Percentiles rank a stretch among this genome's conserved stretches.
phyloP scores from a whole-genome alignment of 2,888 invertebrate genomes.

The Idaea biselata region DNA sequence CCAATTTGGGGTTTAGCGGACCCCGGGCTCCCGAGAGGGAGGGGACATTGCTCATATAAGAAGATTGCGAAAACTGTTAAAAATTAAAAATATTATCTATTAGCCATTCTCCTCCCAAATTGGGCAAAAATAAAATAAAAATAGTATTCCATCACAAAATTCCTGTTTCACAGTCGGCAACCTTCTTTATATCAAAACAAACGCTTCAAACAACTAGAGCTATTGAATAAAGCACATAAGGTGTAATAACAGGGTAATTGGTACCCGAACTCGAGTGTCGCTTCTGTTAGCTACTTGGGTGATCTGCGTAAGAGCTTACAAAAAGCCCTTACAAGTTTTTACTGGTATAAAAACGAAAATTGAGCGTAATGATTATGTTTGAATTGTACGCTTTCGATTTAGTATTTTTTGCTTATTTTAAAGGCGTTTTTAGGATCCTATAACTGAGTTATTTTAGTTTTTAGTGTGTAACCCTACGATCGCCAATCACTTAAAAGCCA shows the following conservation, averaged over 20 bases:
- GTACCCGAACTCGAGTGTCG: conserved; percentile 19
- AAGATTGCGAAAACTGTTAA: too few relatives aligned
- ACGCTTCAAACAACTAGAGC: conserved; percentile 4
- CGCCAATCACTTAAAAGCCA: too few relatives aligned
- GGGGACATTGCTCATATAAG: too few relatives aligned
- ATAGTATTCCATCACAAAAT: neutral
- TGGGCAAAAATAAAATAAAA: too few relatives aligned
- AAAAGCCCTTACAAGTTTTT: neutral
- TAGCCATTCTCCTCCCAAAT: too few relatives aligned
- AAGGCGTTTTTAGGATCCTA: neutral
- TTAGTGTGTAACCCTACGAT: too few relatives aligned
- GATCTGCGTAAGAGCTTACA: conserved; percentile 1
- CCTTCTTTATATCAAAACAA: neutral
- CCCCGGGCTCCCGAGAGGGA: too few relatives aligned
- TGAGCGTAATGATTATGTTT: conserved; percentile 9
- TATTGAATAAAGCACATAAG: conserved; percentile 44
- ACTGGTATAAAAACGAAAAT: neutral
- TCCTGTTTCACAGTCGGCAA: neutral
- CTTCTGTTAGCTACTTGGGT: conserved; percentile 13
- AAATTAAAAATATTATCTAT: too few relatives aligned
- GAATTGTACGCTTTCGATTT: neutral
- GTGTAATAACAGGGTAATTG: conserved; percentile 62
- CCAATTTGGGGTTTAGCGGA: too few relatives aligned
- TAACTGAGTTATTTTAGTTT: too few relatives aligned
- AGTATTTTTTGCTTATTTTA: too few relatives aligned